Evolutionary conservation across 2,888 invertebrate genomes (phyloP).

Genomic region (Fragum fragum): DNA sequence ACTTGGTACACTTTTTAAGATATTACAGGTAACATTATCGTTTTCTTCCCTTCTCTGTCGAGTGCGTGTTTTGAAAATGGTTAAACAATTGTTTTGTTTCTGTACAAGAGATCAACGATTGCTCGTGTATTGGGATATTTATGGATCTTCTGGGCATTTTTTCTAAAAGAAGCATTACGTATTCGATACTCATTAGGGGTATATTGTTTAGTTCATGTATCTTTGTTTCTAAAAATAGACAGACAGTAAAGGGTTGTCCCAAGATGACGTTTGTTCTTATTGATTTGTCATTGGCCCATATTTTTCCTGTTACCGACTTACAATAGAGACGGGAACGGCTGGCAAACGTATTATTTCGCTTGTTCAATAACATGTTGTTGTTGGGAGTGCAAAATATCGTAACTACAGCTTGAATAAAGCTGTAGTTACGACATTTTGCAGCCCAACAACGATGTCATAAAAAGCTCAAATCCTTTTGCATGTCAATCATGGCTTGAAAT

Average conservation of each 20-base stretch:
- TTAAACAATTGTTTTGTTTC: too few relatives aligned
- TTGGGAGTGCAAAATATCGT: too few relatives aligned
- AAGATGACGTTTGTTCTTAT: conserved; percentile 22
- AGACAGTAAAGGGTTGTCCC: background rate
- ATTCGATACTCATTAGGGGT: background rate
- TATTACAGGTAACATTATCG: background rate
- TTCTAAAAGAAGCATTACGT: background rate
- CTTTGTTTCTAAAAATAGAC: conserved; percentile 1
- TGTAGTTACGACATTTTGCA: too few relatives aligned
- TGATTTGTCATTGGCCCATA: conserved; percentile 26
- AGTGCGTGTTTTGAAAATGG: too few relatives aligned
- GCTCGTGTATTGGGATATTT: too few relatives aligned
- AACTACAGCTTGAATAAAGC: too few relatives aligned
- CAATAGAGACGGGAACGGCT: conserved; percentile 8
- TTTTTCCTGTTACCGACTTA: conserved; percentile 11
- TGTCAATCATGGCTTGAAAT: too few relatives aligned
- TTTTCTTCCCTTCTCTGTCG: background rate
- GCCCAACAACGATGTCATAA: too few relatives aligned
- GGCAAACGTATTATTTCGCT: background rate
- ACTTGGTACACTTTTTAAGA: background rate
- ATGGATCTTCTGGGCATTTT: too few relatives aligned
- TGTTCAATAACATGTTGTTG: background rate
- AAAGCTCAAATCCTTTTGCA: too few relatives aligned
- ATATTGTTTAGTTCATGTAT: background rate
- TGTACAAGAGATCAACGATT: too few relatives aligned